Base-by-base conservation (phyloP, 2,797 vertebrate genomes). In the Scyliorhinus canicula region DNA sequence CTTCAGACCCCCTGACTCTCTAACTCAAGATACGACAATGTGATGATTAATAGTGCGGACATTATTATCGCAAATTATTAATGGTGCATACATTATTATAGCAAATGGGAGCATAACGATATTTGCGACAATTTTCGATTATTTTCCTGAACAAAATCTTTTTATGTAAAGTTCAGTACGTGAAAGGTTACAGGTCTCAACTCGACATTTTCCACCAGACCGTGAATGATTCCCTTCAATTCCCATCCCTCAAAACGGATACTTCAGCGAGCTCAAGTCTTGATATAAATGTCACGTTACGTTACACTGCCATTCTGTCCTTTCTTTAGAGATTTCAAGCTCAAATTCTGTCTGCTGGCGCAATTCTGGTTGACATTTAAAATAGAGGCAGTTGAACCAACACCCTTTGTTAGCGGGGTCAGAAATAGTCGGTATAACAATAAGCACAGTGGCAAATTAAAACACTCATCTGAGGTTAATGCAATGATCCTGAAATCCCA, bases 361-460 rank as follows among this genome's bases (percentile, higher is more conserved):
- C 63, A 65, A 65, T 44, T 63, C 65, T 65, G 21, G 35, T 91
- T 91, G 88, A 91, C 88, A 91, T 91, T 91, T 91, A 91, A 91
- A 63, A 91, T 12, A 26, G 57, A 65, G 40, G 57, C 88, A 65
- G 40, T 21, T 24, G 28, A 63, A 44, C 60, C 60, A 63, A 21
- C 2, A 40, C n/a, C 57, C n/a, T 7, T 91, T 65, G 60, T 91
- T 65, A 63, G n/a, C 44, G 60, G 40, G n/a, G 28, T 47, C 88
- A 44, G 60, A 91, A 91, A 65, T 44, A 26, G 88, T 65, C 65
- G 40, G 60, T 44, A 60, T 26, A 65, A 65, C 88, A 44, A 9
- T n/a, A 91, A 44, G 40, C 88, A 91, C n/a, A 19, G 4, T 0
- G 57, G 35, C 21, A 60, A 91, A 7, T 40, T 60, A 91, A 11